These are phyloP conservation scores for Oryzias curvinotus DNA, from an alignment of 2,113 vertebrate species.

Conservation along the genomic window DNA sequence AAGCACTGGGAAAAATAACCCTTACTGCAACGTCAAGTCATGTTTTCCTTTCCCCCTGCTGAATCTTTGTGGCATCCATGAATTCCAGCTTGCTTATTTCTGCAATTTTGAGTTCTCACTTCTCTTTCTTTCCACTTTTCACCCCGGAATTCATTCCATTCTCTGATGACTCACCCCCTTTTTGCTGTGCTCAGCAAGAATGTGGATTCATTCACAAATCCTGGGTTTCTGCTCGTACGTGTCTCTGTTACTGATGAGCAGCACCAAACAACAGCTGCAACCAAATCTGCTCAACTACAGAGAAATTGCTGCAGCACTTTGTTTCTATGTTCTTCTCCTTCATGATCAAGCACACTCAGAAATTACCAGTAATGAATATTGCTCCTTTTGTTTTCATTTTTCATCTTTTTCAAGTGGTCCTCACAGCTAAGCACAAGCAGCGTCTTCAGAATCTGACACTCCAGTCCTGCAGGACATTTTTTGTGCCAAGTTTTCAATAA, in stretches of 20 bases:
- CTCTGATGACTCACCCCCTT: conserved; percentile 13
- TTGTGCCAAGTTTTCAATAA: background rate
- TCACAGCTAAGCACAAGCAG: background rate
- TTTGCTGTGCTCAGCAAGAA: conserved; percentile 18
- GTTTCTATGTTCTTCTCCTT: background rate
- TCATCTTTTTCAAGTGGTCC: background rate
- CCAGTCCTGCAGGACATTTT: background rate
- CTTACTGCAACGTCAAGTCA: background rate
- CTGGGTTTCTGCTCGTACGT: conserved; percentile 5
- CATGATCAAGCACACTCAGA: background rate
- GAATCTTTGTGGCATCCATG: background rate
- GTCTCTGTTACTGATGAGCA: conserved; percentile 12
- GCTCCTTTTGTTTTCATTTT: background rate
- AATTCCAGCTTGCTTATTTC: background rate
- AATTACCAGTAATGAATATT: background rate
- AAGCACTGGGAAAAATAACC: background rate
- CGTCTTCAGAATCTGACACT: background rate
- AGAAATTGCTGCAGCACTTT: background rate
- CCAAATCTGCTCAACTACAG: background rate
- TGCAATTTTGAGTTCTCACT: background rate
- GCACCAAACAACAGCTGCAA: conserved; percentile 2
- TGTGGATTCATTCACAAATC: conserved; percentile 42
- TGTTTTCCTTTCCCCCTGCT: background rate
- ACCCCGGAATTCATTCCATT: conserved; percentile 3
- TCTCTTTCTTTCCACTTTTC: no score